Evolutionary conservation across 37 sponge, comb jelly and placozoan species (phyloP), one percentile per base, ranked within the genome.

Genomic region (Agelas oroides): DNA sequence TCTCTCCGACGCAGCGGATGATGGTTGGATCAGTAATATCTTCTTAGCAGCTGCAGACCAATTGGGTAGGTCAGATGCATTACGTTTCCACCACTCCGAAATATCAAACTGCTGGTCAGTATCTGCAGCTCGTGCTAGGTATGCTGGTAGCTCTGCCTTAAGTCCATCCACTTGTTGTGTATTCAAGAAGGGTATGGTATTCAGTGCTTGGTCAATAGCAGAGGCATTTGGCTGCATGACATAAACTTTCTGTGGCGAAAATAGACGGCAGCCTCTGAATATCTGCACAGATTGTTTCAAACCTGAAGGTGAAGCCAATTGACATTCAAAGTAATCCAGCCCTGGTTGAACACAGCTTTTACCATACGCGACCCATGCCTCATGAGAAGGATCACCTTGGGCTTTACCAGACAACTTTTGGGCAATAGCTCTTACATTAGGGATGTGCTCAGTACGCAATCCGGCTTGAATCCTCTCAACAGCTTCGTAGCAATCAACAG

Each of bases 51-150:
- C 83, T 39, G 53, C 17, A 17, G 74, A 71, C 83, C 83, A 83
- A 28, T 71, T 71, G 38, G 73, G 83, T 30, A 83, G 73, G 39
- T 40, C 46, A 63, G 36, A 58, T 25, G 74, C 73, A 72, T 71
- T 83, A 27, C 28, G 27, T 53, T 59, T 83, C 83, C 83, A 83
- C 83, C 83, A 71, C 73, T 83, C 83, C 21, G 72, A 15, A 23
- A 53, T 46, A 57, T 25, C n/a, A 46, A 83, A 21, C 31, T 23
- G 34, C 33, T 59, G 25, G 61, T 32, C 41, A 20, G 73, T 83
- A 33, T 73, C 83, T 39, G 40, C 83, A 38, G 74, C 83, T 36
- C 52, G 28, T 23, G 74, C 83, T 17, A 83, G 64, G 57, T 56
- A 83, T 14, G 24, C 17, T 19, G 83, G 83, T 14, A 83, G 46